Evolutionary conservation across 2,888 invertebrate genomes (phyloP).

Genomic region (Hirudinaria manillensis): DNA sequence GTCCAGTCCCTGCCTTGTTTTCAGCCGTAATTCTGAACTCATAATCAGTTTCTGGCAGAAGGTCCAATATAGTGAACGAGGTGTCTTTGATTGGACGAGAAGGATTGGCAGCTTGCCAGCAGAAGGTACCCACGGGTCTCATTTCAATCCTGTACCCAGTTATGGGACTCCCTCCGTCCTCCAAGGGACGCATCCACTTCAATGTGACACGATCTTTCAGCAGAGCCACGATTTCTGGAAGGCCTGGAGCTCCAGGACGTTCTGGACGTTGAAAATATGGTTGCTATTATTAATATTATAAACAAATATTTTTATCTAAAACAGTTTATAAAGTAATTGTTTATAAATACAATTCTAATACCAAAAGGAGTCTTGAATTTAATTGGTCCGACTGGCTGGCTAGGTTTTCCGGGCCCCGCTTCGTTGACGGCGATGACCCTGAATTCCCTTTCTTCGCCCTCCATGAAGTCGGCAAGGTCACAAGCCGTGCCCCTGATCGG

Average conservation of each 20-base stretch:
- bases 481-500: constrained; percentile 39
- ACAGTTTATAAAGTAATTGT: not conserved
- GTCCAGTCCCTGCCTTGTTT: constrained; percentile 74
- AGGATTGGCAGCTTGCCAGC: constrained; percentile 37
- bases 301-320: not conserved
- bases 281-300: not conserved
- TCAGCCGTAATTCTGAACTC: constrained; percentile 76
- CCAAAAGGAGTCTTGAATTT: constrained; percentile 71
- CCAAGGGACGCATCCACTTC: constrained; percentile 41
- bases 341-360: constrained; percentile 48
- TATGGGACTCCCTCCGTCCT: constrained; percentile 45
- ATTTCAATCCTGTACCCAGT: constrained; percentile 43
- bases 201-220: constrained; percentile 38
- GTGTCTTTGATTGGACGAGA: constrained; percentile 35
- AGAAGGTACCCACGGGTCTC: constrained; percentile 37
- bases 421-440: constrained; percentile 78
- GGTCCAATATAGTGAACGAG: constrained; percentile 38
- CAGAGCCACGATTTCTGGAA: constrained; percentile 39
- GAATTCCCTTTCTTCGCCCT: constrained; percentile 64
- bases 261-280: constrained; percentile 33
- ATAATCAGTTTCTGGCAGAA: constrained; percentile 60
- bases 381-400: constrained; percentile 61
- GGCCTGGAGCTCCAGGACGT: constrained; percentile 41
- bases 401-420: constrained; percentile 60
- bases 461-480: constrained; percentile 35